phyloP scores from a whole-genome alignment of 2,113 vertebrate genomes.

The Triplophysa siluroides region DNA sequence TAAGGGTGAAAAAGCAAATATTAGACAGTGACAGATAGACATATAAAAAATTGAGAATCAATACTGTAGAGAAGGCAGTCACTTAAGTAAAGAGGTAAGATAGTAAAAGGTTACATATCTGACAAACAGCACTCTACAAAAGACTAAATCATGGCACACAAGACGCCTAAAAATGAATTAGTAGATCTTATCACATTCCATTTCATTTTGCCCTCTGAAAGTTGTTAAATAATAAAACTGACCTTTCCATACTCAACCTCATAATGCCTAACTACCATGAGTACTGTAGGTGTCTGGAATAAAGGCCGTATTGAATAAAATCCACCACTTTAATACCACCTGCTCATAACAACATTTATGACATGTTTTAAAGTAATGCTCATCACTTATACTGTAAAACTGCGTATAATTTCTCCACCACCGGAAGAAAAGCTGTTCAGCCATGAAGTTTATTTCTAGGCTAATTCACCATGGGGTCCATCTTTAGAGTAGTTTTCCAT shows the following conservation, averaged over 20 bases:
- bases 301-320: neutral
- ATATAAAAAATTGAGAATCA: neutral
- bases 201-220: neutral
- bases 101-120: neutral
- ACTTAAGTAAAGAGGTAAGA: neutral
- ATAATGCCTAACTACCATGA: neutral
- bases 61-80: neutral
- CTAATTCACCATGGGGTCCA: too few relatives aligned
- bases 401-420: too few relatives aligned
- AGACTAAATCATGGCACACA: neutral
- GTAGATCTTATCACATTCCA: neutral
- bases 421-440: too few relatives aligned
- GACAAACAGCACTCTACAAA: neutral
- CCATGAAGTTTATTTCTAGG: too few relatives aligned
- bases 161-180: conserved; percentile 17
- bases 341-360: neutral
- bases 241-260: conserved; percentile 16
- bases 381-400: neutral
- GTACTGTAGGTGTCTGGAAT: neutral
- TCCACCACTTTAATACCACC: neutral
- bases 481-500: too few relatives aligned
- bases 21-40: neutral
- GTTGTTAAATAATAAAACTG: neutral
- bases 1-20: neutral
- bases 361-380: neutral